Evolutionary conservation across 2,797 vertebrate genomes (phyloP).

Genomic region (Malacoraja senta): DNA sequence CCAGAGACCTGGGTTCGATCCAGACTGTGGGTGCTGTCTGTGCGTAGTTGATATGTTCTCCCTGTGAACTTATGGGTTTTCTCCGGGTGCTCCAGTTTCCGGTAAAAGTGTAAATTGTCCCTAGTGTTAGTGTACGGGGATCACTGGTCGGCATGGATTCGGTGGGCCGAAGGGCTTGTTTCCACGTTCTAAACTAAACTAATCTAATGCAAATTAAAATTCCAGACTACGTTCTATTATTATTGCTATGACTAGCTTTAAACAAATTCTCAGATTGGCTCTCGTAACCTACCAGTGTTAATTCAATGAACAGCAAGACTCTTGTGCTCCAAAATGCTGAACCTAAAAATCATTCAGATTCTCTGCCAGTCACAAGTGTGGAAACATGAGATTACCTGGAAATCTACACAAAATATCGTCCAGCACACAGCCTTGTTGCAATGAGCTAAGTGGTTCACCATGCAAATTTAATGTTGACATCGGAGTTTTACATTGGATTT

Average conservation of each 20-base stretch:
- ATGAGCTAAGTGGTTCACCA: neutral
- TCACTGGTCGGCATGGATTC: no score
- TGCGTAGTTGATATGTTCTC: no score
- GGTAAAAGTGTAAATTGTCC: no score
- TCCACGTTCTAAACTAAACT: neutral
- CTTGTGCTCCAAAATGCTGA: neutral
- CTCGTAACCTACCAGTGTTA: neutral
- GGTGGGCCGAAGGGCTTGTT: no score
- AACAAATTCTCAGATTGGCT: neutral
- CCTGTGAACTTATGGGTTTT: no score
- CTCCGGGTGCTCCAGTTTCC: no score
- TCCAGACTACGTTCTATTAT: neutral
- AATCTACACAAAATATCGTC: neutral
- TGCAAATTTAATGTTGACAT: neutral
- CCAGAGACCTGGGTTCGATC: no score
- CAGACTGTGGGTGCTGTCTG: no score
- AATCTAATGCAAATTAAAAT: neutral
- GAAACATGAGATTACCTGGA: neutral
- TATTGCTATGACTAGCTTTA: neutral
- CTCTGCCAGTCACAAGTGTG: neutral
- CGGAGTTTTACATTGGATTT: neutral
- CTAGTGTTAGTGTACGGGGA: no score
- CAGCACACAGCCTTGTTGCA: neutral
- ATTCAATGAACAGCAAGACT: neutral
- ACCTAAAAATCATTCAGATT: neutral